Conservation (phyloP, 2,888 invertebrate genomes). For the Apoda limacodes region DNA sequence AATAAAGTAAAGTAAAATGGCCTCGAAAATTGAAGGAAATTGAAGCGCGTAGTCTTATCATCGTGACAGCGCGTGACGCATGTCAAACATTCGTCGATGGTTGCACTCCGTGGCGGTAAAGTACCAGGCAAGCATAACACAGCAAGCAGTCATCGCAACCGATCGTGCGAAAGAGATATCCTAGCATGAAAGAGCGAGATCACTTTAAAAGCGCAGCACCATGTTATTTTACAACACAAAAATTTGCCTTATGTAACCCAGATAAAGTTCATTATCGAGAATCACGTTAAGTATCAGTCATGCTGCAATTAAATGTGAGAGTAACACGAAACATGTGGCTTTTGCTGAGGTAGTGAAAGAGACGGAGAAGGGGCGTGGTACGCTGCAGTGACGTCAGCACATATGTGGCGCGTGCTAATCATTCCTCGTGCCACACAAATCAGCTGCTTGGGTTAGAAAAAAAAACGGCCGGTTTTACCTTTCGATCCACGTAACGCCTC, state of each 20-base stretch:
- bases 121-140: slow-evolving; percentile 54
- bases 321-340: slow-evolving; percentile 18
- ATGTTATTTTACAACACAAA: too few species aligned
- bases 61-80: too few species aligned
- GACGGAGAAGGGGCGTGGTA: slow-evolving; percentile 42
- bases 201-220: too few species aligned
- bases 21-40: too few species aligned
- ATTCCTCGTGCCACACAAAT: slow-evolving; percentile 53
- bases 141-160: slow-evolving; percentile 26
- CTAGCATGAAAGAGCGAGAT: not conserved
- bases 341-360: slow-evolving; percentile 29
- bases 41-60: too few species aligned
- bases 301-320: slow-evolving; percentile 44
- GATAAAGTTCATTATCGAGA: too few species aligned
- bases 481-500: slow-evolving; percentile 5
- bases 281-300: slow-evolving; percentile 42
- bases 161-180: slow-evolving; percentile 29
- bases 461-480: slow-evolving; percentile 18
- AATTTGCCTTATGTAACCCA: too few species aligned
- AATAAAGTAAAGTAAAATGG: too few species aligned
- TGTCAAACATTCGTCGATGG: slow-evolving; percentile 60
- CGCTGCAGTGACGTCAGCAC: slow-evolving; percentile 47
- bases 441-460: slow-evolving; percentile 42
- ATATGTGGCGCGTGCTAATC: slow-evolving; percentile 52
- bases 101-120: slow-evolving; percentile 68